Base-by-base conservation (phyloP, 2,113 vertebrate genomes). In the Lophochroa leadbeateri region DNA sequence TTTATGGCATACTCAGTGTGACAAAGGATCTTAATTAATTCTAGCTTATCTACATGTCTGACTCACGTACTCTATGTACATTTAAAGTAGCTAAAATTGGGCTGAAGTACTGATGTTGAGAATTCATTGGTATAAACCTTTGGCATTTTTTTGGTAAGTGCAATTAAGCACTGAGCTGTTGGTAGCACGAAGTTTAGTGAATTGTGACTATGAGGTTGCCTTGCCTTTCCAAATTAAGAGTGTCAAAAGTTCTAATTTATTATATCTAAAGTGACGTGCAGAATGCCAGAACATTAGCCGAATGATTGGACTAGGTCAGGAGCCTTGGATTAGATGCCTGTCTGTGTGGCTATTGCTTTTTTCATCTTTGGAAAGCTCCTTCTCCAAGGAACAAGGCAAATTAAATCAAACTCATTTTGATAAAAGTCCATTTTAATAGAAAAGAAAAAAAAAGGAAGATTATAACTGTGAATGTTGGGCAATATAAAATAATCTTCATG, bases 1-100 rank as follows among this genome's bases (percentile, higher is more conserved):
- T 95, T 97, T 88, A 64, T 84, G 65, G 10, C 53, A 39, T 88
- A 24, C 9, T 94, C 37, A 14, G n/a, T 82, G 37, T 92, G 90
- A 76, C 53, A 68, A 69, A 94, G 88, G 46, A 78, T 57, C 61
- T 64, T 80, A 70, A 90, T 90, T 94, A 92, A 86, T 82, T 92
- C 33, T 84, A 52, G 8, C 28, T 92, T 67, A 82, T 82, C 75
- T 86, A 27, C 27, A 53, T 20, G 19, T 91, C 47, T 93, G 88
- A 93, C n/a, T 88, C 65, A 53, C 8, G 14, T 13, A 28, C 31
- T 64, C 12, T 46, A 29, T 77, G 87, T 82, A 79, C 55, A n/a
- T 88, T 89, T 79, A 58, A 87, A 86, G 37, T 16, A 77, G 7
- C 50, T 92, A 60, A 35, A 60, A 63, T 50, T 43, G 55, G 43